Conservation (phyloP, 2,888 invertebrate species). For the Troides helena region DNA sequence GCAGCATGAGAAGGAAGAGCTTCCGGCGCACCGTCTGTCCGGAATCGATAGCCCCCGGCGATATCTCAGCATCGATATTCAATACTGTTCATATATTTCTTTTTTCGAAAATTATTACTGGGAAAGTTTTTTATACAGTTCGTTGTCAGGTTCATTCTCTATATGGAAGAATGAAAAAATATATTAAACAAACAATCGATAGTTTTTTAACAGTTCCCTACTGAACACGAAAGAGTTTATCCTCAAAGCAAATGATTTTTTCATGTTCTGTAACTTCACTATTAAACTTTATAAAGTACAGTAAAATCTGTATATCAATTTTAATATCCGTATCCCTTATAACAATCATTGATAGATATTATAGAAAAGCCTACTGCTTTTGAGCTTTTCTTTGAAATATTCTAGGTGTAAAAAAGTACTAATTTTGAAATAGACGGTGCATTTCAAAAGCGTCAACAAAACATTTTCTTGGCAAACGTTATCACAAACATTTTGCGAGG, state of each 20-base stretch:
- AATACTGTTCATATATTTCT: slow-evolving; percentile 47
- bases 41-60: slow-evolving; percentile 65
- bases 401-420: not conserved
- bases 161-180: slow-evolving; percentile 4
- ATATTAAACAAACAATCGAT: not conserved
- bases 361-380: too few relatives aligned
- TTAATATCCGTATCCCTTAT: too few relatives aligned
- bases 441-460: slow-evolving; percentile 1
- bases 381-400: too few relatives aligned
- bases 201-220: not conserved
- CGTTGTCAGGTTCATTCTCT: slow-evolving; percentile 41
- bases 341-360: too few relatives aligned
- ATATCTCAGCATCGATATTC: slow-evolving; percentile 70
- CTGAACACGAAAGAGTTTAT: too few relatives aligned
- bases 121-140: slow-evolving; percentile 43
- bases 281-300: too few relatives aligned
- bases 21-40: slow-evolving; percentile 59
- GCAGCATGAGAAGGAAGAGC: slow-evolving; percentile 72
- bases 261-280: not conserved
- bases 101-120: slow-evolving; percentile 50
- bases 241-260: not conserved
- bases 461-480: slow-evolving; percentile 25
- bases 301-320: too few relatives aligned
- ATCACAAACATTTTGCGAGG: slow-evolving; percentile 20
- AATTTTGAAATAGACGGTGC: not conserved